Evolutionary conservation across 2,888 invertebrate species (phyloP).

Genomic region (Pteria penguin): DNA sequence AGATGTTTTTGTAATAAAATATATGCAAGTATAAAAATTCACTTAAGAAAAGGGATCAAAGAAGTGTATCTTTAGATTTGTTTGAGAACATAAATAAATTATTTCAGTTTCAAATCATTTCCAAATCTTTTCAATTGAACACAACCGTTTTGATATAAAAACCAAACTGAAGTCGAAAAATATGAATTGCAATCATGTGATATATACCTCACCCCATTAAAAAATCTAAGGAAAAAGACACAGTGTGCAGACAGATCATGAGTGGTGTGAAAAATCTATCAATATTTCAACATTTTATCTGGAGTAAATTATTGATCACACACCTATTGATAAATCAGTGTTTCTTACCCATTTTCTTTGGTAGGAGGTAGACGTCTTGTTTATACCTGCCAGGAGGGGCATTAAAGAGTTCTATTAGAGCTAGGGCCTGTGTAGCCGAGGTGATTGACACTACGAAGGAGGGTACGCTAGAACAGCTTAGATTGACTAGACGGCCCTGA

Average conservation of each 20-base stretch:
- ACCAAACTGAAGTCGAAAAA: too few species aligned
- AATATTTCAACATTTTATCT: not conserved
- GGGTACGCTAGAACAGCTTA: slow-evolving; percentile 96
- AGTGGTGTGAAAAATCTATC: not conserved
- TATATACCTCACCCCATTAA: too few species aligned
- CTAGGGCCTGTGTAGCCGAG: slow-evolving; percentile 95
- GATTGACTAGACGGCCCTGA: slow-evolving; percentile 93
- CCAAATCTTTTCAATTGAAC: too few species aligned
- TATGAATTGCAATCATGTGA: too few species aligned
- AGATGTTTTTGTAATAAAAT: too few species aligned
- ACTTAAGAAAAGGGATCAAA: too few species aligned
- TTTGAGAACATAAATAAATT: too few species aligned
- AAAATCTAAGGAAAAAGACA: not conserved
- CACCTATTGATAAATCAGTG: not conserved
- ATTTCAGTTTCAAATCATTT: too few species aligned
- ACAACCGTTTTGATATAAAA: too few species aligned
- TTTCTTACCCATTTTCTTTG: slow-evolving; percentile 97
- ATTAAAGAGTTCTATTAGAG: slow-evolving; percentile 97
- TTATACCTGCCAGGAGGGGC: slow-evolving; percentile 97
- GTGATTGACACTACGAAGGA: slow-evolving; percentile 99
- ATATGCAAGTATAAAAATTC: too few species aligned
- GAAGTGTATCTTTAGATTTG: too few species aligned
- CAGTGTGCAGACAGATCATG: not conserved
- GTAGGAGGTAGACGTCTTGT: slow-evolving; percentile 97
- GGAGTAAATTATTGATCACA: not conserved